Evolutionary conservation across 2,888 invertebrate genomes (phyloP), one percentile per base, ranked within the genome.

Genomic region (Aphidoletes aphidimyza): DNA sequence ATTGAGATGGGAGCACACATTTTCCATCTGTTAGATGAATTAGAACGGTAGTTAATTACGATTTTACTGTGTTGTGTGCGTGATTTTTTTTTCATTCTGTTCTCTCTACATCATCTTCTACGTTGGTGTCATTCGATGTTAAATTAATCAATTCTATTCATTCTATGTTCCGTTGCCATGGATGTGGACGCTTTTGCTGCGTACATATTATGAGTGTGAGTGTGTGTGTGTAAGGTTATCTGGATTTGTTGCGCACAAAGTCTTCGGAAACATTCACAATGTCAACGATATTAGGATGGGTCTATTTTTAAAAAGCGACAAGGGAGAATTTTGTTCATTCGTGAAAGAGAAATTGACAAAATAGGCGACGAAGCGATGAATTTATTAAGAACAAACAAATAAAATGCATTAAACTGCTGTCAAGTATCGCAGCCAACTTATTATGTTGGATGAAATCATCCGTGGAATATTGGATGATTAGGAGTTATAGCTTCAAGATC

Each of bases 1-100:
- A 69, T 69, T 5, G 69, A 69, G 69, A 69, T n/a, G n/a, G n/a
- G n/a, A n/a, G n/a, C n/a, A n/a, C n/a, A n/a, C 69, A 69, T 69
- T 69, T 69, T 69, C 69, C 69, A 69, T 69, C 30, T 30, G 69
- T 69, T 26, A 17, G 69, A 30, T 69, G 17, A 69, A 30, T 69
- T 69, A 69, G 69, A 22, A 8, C 22, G n/a, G 54, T 26, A 54
- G 54, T 69, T 69, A 34, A 69, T 69, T 14, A 30, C 34, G n/a
- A 30, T 34, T 9, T 69, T 11, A 5, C 26, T n/a, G n/a, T 14
- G 69, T 69, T 69, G 14, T 22, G 6, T 54, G n/a, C 22, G n/a
- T 54, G 3, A 54, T 3, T 39, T n/a, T 22, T 54, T 8, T 54
- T 69, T 30, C 69, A 34, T 14, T 30, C 14, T 14, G 26, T 6